Percentiles rank a stretch among this genome's conserved stretches.
Conservation (phyloP, 1,140 invertebrate genomes). For the Rhizoglyphus robini region DNA sequence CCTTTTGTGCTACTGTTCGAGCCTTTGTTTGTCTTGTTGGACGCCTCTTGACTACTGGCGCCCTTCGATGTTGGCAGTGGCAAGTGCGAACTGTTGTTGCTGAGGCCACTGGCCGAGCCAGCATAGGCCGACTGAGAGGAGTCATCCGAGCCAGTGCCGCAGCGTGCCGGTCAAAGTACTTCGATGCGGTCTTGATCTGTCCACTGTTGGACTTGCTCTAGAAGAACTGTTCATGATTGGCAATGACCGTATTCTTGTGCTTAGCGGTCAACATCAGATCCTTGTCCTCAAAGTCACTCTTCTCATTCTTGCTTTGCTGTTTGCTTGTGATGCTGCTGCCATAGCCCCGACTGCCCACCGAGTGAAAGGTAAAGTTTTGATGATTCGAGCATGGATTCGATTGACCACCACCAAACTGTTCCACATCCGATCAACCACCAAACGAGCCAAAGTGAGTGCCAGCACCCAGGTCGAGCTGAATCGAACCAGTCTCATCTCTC, state of each 20-base stretch:
- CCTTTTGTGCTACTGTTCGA: not conserved
- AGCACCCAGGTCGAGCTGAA: no score
- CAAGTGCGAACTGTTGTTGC: not conserved
- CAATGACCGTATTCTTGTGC: not conserved
- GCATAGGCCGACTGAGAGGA: not conserved
- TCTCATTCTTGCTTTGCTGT: not conserved
- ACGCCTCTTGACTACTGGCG: not conserved
- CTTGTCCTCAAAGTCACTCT: conserved; percentile 8
- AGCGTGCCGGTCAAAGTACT: conserved; percentile 10
- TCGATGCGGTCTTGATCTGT: not conserved
- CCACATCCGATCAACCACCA: not conserved
- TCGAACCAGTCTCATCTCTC: no score
- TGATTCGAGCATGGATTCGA: conserved; percentile 5
- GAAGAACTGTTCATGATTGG: conserved; percentile 1
- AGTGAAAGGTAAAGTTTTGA: not conserved
- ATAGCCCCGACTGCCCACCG: not conserved
- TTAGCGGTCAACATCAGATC: conserved; percentile 5
- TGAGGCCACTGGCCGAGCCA: not conserved
- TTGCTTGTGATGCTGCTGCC: not conserved
- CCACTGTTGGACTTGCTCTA: not conserved
- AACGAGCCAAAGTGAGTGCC: not conserved
- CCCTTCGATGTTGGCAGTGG: not conserved
- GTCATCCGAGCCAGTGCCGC: not conserved
- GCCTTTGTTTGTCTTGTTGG: not conserved
- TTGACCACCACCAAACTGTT: not conserved